These are phyloP conservation scores for Cryptomyrus ogoouensis DNA, from an alignment of 2,113 vertebrate genomes.

Conservation along the genomic window DNA sequence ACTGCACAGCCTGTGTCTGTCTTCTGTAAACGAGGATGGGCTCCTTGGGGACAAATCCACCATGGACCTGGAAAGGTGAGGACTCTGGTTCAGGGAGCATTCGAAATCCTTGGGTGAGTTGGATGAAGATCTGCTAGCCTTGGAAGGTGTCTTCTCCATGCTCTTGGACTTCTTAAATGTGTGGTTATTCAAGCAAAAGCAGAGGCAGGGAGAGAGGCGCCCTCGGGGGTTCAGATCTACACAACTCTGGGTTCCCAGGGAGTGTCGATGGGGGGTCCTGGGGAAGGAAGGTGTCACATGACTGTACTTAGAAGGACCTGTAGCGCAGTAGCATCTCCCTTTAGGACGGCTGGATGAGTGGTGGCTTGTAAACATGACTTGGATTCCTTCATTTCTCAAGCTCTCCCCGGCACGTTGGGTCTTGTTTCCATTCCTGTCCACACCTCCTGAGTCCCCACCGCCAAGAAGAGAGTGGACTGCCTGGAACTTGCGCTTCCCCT, in stretches of 20 bases:
- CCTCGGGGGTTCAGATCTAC: slow-evolving; percentile 48
- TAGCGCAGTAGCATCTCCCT: slow-evolving; percentile 27
- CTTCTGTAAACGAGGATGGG: slow-evolving; percentile 40
- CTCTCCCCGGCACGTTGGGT: slow-evolving; percentile 24
- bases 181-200: slow-evolving; percentile 56
- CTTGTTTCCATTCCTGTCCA: slow-evolving; percentile 31
- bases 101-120: slow-evolving; percentile 48
- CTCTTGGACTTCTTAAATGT: slow-evolving; percentile 42
- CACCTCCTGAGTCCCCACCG: slow-evolving; percentile 42
- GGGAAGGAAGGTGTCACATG: slow-evolving; percentile 29
- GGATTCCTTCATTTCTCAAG: slow-evolving; percentile 37
- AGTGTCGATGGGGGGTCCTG: slow-evolving; percentile 37
- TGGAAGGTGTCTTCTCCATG: slow-evolving; percentile 51
- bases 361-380: slow-evolving; percentile 35
- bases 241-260: slow-evolving; percentile 48
- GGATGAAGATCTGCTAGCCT: slow-evolving; percentile 60
- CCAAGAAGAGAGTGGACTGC: slow-evolving; percentile 44
- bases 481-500: slow-evolving; percentile 46
- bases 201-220: slow-evolving; percentile 44
- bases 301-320: slow-evolving; percentile 19
- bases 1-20: slow-evolving; percentile 36
- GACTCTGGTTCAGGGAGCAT: slow-evolving; percentile 39
- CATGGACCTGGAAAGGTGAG: slow-evolving; percentile 55
- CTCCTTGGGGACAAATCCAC: slow-evolving; percentile 53
- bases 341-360: slow-evolving; percentile 21